Base-by-base conservation (phyloP, 2,113 vertebrate species). In the Phalacrocorax carbo region DNA sequence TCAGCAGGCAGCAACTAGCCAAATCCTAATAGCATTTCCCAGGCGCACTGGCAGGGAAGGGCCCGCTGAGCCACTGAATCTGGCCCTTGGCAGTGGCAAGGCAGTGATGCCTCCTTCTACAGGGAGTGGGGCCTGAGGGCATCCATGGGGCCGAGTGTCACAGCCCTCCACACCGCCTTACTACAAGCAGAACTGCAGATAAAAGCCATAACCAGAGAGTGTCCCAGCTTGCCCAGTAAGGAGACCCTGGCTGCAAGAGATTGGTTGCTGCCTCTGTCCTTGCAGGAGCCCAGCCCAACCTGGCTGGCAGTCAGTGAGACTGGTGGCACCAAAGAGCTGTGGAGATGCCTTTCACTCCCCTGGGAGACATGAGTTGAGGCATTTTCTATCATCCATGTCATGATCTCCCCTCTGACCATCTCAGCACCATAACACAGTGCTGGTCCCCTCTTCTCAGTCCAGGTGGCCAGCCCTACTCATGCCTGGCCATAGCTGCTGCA, bases 1-100 rank as follows among this genome's bases (percentile, higher is more conserved):
- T 57, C 38, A 71, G n/a, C 61, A 71, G 70, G 21, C 38, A 84
- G 38, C 62, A 84, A 26, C 20, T 51, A 40, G 36, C 52, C 65
- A 90, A 88, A 61, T 52, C 73, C 49, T 38, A 14, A 22, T 4
- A 20, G 36, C 0, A 0, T 44, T 93, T 76, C 42, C 18, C 27
- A 36, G 51, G 18, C 2, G 9, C 16, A 0, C 29, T 54, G 52
- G 26, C 49, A 13, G 17, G 29, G 11, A 86, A 75, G 20, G 61
- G 44, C n/a, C 44, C 64, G 38, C 80, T 0, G 0, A 42, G 54
- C 20, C 2, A 1, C 32, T 27, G 61, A 61, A 49, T 75, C 46
- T 2, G 1, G 15, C 23, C 51, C 46, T 62, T 2, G 1, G 20
- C 34, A 26, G 44, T 7, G 1, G 23, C 25, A 36, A 57, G 29